Evolutionary conservation across 2,888 invertebrate species (phyloP).

Genomic region (Drosophila trichaetosa): DNA sequence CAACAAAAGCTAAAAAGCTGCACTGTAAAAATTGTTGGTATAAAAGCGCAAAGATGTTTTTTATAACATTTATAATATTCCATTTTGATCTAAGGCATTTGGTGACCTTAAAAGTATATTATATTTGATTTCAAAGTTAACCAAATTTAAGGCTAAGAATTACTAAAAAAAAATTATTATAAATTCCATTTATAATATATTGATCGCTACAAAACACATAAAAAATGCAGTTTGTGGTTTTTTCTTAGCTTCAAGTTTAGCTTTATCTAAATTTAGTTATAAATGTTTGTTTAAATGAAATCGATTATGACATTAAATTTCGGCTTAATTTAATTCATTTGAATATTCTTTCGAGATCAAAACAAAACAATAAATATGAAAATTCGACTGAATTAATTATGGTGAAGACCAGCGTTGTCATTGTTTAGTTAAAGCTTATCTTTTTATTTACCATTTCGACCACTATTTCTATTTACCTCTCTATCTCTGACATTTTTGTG

Average conservation of each 20-base stretch:
- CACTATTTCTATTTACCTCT: background rate
- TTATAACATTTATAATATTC: background rate
- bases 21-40: background rate
- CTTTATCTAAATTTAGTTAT: background rate
- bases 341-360: background rate
- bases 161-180: background rate
- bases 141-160: background rate
- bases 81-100: no score
- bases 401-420: background rate
- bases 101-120: no score
- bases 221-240: background rate
- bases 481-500: background rate
- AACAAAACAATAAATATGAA: background rate
- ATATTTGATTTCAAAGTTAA: background rate
- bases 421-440: background rate
- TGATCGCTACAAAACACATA: background rate
- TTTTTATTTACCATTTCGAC: background rate
- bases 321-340: background rate
- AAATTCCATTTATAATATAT: background rate
- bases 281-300: background rate
- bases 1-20: conserved; percentile 20
- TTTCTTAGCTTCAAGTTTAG: background rate
- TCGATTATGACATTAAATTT: background rate
- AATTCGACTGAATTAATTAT: background rate
- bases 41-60: background rate